These are phyloP conservation scores for Alloplasta piceator DNA, from an alignment of 2,888 invertebrate genomes.

Conservation along the genomic window DNA sequence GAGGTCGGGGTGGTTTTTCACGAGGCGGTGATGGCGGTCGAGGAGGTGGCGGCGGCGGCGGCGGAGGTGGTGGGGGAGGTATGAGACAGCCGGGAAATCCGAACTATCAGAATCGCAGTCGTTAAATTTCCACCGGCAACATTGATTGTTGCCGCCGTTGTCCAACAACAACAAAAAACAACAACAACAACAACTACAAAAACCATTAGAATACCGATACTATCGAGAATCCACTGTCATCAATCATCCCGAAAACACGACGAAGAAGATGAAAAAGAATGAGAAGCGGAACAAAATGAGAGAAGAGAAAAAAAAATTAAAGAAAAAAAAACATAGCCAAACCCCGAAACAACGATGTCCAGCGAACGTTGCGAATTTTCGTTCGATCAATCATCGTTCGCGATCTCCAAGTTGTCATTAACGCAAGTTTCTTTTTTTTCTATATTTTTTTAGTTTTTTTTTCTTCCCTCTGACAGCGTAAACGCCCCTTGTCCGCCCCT, in stretches of 20 bases:
- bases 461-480: constrained; percentile 20
- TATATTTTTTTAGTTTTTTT: not conserved
- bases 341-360: constrained; percentile 19
- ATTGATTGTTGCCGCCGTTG: constrained; percentile 57
- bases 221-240: constrained; percentile 46
- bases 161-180: constrained; percentile 46
- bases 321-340: constrained; percentile 35
- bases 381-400: constrained; percentile 23
- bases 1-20: constrained; percentile 79
- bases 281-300: not conserved
- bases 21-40: constrained; percentile 78
- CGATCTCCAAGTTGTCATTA: constrained; percentile 24
- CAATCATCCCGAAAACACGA: constrained; percentile 52
- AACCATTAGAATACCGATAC: not conserved
- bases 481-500: not conserved
- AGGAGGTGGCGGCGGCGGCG: constrained; percentile 76
- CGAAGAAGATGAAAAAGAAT: constrained; percentile 15
- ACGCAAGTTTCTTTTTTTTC: not conserved
- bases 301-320: constrained; percentile 4
- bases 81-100: constrained; percentile 79
- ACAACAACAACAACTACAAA: constrained; percentile 34
- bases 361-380: constrained; percentile 24
- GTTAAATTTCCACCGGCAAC: constrained; percentile 73
- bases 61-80: constrained; percentile 75
- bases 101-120: constrained; percentile 78